phyloP scores from a whole-genome alignment of 2,797 vertebrate species.

The Sebastes matsubarae region DNA sequence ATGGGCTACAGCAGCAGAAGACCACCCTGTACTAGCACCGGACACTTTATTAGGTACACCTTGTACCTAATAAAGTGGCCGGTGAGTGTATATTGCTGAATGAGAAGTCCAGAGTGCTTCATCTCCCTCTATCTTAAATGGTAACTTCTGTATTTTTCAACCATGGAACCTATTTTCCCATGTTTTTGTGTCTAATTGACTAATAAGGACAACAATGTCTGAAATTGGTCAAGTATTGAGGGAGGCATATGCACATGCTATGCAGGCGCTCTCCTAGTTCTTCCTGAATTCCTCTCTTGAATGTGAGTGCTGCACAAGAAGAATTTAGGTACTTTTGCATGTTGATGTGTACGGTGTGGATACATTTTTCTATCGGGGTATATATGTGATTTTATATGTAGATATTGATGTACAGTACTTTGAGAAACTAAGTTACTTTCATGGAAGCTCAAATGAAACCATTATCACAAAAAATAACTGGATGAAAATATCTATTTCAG shows the following conservation, averaged over 20 bases:
- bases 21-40: too few relatives aligned
- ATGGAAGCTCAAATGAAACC: background rate
- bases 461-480: background rate
- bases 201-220: too few relatives aligned
- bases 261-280: background rate
- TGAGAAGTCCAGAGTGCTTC: background rate
- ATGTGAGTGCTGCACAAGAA: background rate
- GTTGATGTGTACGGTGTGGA: background rate
- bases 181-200: too few relatives aligned
- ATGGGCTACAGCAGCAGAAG: too few relatives aligned
- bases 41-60: too few relatives aligned
- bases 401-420: background rate
- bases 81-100: background rate
- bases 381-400: background rate
- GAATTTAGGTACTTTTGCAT: background rate
- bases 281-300: background rate
- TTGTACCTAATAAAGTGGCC: too few relatives aligned
- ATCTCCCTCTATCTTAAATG: background rate
- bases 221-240: too few relatives aligned
- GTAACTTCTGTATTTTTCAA: too few relatives aligned
- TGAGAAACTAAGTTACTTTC: background rate
- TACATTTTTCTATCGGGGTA: background rate
- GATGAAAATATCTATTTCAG: background rate
- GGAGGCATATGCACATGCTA: background rate
- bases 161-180: too few relatives aligned